Percentiles rank a stretch among this genome's conserved stretches.
phyloP scores from a whole-genome alignment of 2,113 vertebrate species.

The Dromaius novaehollandiae region DNA sequence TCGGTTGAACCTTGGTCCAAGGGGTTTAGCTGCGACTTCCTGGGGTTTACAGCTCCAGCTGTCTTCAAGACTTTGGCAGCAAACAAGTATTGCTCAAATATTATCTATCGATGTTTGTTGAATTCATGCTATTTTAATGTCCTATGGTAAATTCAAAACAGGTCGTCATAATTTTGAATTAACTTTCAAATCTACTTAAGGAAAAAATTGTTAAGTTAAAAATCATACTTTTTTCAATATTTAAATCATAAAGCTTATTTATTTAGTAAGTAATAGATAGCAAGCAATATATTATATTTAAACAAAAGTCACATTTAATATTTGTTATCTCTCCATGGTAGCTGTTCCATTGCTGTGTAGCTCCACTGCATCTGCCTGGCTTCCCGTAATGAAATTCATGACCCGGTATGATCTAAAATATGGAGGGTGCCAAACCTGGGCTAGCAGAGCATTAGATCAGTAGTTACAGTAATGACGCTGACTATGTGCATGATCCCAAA shows the following conservation, averaged over 20 bases:
- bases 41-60: background rate
- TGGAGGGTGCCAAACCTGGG: background rate
- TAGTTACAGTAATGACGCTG: fast-evolving
- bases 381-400: background rate
- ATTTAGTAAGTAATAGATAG: background rate
- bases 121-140: background rate
- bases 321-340: background rate
- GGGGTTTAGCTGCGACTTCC: background rate
- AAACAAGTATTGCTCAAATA: background rate
- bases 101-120: background rate
- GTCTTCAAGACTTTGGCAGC: background rate
- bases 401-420: background rate
- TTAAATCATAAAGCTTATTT: background rate
- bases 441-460: background rate
- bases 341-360: background rate
- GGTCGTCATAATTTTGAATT: background rate
- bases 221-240: background rate
- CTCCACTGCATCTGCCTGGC: background rate
- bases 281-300: background rate
- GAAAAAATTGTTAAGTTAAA: background rate
- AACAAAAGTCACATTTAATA: background rate
- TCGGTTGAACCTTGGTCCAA: background rate
- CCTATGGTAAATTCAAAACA: background rate
- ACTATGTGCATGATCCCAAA: background rate
- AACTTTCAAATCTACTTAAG: background rate